Percentiles rank a stretch among this genome's conserved stretches.
Evolutionary conservation across 2,888 invertebrate species (phyloP).

Genomic region (Xestoiulus laeticollis): DNA sequence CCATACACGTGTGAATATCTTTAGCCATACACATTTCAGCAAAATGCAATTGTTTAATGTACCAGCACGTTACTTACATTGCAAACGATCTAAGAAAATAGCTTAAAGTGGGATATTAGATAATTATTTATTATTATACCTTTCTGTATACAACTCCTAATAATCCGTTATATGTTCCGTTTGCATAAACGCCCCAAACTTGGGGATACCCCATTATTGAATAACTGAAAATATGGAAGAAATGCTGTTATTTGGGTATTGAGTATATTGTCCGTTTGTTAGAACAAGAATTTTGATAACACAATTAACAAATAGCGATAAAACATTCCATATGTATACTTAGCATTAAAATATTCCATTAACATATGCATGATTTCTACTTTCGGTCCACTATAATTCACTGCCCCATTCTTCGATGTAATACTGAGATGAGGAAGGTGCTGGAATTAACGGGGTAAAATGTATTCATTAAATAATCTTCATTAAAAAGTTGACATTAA

Average conservation of each 20-base stretch:
- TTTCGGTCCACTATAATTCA: conserved; percentile 30
- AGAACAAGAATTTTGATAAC: neutral
- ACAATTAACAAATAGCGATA: neutral
- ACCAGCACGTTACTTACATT: neutral
- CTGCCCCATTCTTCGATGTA: neutral
- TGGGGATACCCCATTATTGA: neutral
- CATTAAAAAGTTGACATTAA: neutral
- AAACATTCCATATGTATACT: neutral
- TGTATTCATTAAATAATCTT: neutral
- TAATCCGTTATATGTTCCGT: conserved; percentile 32
- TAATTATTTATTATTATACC: neutral
- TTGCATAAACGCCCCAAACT: neutral
- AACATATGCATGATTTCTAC: conserved; percentile 1
- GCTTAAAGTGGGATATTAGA: too few relatives aligned
- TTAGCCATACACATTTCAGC: neutral
- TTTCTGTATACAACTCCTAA: conserved; percentile 39
- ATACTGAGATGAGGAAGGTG: neutral
- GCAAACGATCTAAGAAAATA: too few relatives aligned
- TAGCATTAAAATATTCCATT: conserved; percentile 30
- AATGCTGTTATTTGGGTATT: too few relatives aligned
- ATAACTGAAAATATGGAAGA: neutral
- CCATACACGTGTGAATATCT: neutral
- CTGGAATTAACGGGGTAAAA: neutral
- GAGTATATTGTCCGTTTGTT: too few relatives aligned
- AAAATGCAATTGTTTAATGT: neutral